Evolutionary conservation across 2,888 invertebrate genomes (phyloP).

Genomic region (Folsomia manolachei): DNA sequence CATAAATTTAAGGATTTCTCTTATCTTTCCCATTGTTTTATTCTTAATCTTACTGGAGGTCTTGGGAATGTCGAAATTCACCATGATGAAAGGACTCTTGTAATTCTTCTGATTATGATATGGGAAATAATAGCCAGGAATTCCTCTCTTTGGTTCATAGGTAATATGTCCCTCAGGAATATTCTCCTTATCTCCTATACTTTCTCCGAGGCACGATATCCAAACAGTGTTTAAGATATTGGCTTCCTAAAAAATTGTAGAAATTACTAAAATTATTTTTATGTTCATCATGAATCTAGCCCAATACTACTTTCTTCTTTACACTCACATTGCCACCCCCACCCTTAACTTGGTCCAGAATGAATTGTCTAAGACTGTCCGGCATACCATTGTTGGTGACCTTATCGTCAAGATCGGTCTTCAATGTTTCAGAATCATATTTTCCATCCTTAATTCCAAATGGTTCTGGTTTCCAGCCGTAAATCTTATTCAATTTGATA

Average conservation of each 20-base stretch:
- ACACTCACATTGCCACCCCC: background rate
- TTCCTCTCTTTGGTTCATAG: conserved; percentile 10
- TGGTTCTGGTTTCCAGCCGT: conserved; percentile 18
- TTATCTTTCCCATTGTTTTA: too few relatives aligned
- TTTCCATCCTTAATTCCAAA: conserved; percentile 19
- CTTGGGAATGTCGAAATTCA: conserved; percentile 76
- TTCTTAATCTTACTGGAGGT: conserved; percentile 62
- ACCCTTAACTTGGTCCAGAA: conserved; percentile 8
- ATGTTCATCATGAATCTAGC: too few relatives aligned
- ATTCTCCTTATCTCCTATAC: conserved; percentile 20
- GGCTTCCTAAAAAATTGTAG: conserved; percentile 17
- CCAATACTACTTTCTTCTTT: too few relatives aligned
- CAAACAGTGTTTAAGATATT: conserved; percentile 37
- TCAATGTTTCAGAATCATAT: conserved; percentile 40
- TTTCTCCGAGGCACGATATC: conserved; percentile 23
- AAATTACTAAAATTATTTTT: background rate
- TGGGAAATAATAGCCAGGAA: conserved; percentile 22
- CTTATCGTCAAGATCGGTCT: conserved; percentile 51
- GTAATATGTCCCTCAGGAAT: conserved; percentile 5
- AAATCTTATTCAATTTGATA: conserved; percentile 24
- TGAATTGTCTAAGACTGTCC: background rate
- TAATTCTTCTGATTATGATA: conserved; percentile 18
- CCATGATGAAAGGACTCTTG: conserved; percentile 66
- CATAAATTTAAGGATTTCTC: background rate
- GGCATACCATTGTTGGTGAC: conserved; percentile 26